Evolutionary conservation across 2,797 vertebrate genomes (phyloP).

Genomic region (Pseudocheirus occidentalis): DNA sequence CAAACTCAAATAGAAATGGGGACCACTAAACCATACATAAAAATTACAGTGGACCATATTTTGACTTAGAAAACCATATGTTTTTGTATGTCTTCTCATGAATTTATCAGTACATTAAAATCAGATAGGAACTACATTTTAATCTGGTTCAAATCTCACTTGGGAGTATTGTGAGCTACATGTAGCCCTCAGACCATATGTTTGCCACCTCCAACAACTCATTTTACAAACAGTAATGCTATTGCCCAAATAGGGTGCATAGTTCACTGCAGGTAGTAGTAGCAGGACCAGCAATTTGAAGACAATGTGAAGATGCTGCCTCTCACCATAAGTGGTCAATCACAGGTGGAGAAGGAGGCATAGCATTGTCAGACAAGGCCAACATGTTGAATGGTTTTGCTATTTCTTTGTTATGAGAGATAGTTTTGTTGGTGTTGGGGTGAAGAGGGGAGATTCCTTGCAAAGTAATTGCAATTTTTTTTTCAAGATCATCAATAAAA

Average conservation of each 20-base stretch:
- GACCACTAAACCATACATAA: neutral
- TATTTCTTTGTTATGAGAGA: neutral
- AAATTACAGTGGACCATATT: neutral
- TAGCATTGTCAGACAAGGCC: neutral
- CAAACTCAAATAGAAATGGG: neutral
- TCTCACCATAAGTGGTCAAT: neutral
- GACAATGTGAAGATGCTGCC: neutral
- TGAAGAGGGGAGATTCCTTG: neutral
- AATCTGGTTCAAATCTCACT: neutral
- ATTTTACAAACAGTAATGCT: neutral
- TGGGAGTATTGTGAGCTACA: neutral
- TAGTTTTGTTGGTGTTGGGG: neutral
- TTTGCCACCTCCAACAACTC: neutral
- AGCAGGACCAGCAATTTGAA: neutral
- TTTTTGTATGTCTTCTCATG: neutral
- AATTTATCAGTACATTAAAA: neutral
- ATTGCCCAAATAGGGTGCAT: neutral
- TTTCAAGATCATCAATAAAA: neutral
- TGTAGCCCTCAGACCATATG: too few relatives aligned
- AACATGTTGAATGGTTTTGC: neutral
- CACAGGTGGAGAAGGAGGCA: neutral
- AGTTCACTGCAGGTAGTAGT: neutral
- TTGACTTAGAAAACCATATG: neutral
- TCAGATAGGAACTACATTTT: neutral
- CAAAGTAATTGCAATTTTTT: neutral